Evolutionary conservation across 2,113 vertebrate genomes (phyloP), one percentile per base, ranked within the genome.

Genomic region (Centropus unirufus): DNA sequence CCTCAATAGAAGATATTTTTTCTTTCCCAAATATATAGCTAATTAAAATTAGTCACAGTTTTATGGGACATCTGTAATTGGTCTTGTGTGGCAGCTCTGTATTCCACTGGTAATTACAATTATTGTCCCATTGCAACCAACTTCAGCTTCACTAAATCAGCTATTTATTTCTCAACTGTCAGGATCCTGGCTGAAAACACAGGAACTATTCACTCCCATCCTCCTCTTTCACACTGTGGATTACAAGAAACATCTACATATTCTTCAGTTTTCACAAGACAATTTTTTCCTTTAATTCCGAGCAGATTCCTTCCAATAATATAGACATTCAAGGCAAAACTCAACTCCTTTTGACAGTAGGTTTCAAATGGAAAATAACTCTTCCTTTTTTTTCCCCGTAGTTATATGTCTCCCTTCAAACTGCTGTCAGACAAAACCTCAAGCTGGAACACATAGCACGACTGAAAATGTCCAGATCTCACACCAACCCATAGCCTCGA

Each of bases 111-210:
- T 58, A 83, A 95, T 94, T 86, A 83, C 46, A 92, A 67, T 76
- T 76, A 61, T 90, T 94, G 75, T 86, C 47, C 68, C 58, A 58
- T 19, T 85, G 66, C 59, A 87, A 87, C 13, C 17, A 49, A 34
- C 68, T 70, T 87, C 68, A 95, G 46, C 58, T 94, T 92, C 66
- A 83, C 54, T 93, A 91, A 89, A 90, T 67, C 39, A 90, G 72
- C 49, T 77, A 86, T 83, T 89, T 88, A 94, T 95, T 95, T 80
- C 83, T 93, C 83, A 90, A 59, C 67, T 94, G 66, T 74, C 62
- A 59, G 64, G 46, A 75, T n/a, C 9, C 47, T 78, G 54, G 17
- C 26, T 89, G 64, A 80, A 91, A 92, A 91, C 54, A 92, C 79
- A 93, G 63, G 46, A 74, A 81, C 51, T 61, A 64, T 79, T 94